Evolutionary conservation across 2,888 invertebrate genomes (phyloP), one percentile per base, ranked within the genome.

Genomic region (Agonopterix alstromeriana): DNA sequence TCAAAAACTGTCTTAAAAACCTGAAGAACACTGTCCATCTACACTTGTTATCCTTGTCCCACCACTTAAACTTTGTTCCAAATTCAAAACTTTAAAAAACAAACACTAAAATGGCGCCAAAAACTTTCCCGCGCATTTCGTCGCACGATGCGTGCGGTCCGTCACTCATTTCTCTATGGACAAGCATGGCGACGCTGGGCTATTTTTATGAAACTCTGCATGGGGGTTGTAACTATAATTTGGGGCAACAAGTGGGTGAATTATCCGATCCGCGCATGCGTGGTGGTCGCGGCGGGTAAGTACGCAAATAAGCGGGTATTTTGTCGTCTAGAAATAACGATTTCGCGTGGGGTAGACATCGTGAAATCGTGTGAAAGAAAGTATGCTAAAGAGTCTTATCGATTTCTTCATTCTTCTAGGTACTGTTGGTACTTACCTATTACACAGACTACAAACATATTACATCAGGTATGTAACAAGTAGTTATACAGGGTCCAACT

Each of bases 201-300:
- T 83, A 84, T 84, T 84, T 80, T 78, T 79, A 67, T 71, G 60
- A 60, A 71, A 69, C 80, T 79, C 76, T 66, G 87, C 85, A 84
- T 87, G 27, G 87, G 86, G 87, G 87, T 63, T 60, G 68, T 64
- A 61, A 55, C 71, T 75, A 70, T 83, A 82, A 85, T 84, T 86
- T 82, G 65, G 82, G 78, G 77, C 77, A 78, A 75, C 82, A 80
- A 84, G 84, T 42, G 75, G 68, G 61, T 72, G 70, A 69, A 85
- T 82, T 87, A 82, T 73, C 65, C 58, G 68, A 77, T 70, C 73
- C 77, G 82, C 84, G 86, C 87, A 87, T 85, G 87, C 87, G 86
- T 82, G 84, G 83, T 84, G 83, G 82, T 78, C 84, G 73, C 73
- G 67, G 53, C 53, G 57, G 45, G 59, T 73, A 70, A 68, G 66